Percentiles rank a stretch among this genome's conserved stretches.
phyloP scores from a whole-genome alignment of 2,113 vertebrate genomes.

The Myocastor coypus region DNA sequence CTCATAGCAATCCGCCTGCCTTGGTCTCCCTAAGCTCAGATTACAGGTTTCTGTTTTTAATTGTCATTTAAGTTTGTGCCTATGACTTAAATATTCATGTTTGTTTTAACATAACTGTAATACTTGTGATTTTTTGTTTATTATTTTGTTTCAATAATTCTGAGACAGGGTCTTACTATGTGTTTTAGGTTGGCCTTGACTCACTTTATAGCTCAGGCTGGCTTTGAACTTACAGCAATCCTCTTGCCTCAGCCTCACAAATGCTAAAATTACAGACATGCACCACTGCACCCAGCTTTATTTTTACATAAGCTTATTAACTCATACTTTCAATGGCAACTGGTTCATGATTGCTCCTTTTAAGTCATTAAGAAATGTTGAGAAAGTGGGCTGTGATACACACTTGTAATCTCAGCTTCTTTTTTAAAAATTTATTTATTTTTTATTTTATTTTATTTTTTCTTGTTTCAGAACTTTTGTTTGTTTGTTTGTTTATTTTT shows the following conservation, averaged over 20 bases:
- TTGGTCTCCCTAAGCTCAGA: not conserved
- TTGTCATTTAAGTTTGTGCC: not conserved
- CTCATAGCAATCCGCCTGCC: not conserved
- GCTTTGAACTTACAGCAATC: not conserved
- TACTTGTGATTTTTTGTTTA: not conserved
- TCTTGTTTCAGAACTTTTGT: too few species aligned
- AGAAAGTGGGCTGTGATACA: not conserved
- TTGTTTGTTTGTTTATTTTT: too few species aligned
- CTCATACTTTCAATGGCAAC: not conserved
- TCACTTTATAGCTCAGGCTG: too few species aligned
- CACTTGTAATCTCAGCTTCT: not conserved
- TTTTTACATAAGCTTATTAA: not conserved
- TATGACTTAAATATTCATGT: not conserved
- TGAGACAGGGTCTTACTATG: not conserved
- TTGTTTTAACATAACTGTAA: not conserved
- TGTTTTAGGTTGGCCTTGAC: not conserved
- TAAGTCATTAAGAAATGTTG: slow-evolving; percentile 34
- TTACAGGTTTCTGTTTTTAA: not conserved
- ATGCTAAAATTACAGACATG: not conserved
- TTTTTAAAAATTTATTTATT: too few species aligned
- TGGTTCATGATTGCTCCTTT: not conserved
- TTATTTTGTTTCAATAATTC: not conserved
- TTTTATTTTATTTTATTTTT: too few species aligned
- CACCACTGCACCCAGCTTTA: not conserved
- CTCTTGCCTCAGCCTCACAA: not conserved